Evolutionary conservation across 2,888 invertebrate genomes (phyloP).

Genomic region (Meta bourneti): DNA sequence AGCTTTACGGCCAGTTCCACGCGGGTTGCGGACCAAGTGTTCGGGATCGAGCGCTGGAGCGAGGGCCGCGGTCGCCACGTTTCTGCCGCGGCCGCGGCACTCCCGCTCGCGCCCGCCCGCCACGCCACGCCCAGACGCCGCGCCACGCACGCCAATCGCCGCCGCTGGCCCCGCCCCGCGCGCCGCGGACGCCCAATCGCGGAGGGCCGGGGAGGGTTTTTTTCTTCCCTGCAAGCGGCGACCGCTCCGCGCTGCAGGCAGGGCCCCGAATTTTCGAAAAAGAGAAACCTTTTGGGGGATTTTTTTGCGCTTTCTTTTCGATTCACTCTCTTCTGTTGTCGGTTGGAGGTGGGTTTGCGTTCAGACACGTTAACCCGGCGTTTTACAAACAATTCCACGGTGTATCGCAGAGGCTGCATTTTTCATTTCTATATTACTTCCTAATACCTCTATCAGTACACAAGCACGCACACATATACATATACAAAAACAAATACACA

Average conservation of each 20-base stretch:
- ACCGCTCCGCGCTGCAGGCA: background rate
- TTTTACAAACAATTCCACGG: background rate
- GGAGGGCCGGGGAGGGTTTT: background rate
- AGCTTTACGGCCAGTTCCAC: conserved; percentile 76
- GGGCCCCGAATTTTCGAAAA: background rate
- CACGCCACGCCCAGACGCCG: conserved; percentile 40
- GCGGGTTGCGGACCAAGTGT: conserved; percentile 8
- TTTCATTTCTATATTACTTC: too few species aligned
- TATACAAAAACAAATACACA: too few species aligned
- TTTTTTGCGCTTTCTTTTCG: too few species aligned
- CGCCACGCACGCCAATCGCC: background rate
- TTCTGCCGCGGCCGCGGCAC: conserved; percentile 47
- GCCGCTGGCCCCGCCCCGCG: conserved; percentile 10
- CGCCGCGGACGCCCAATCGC: background rate
- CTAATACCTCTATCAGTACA: too few species aligned
- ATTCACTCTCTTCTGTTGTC: background rate
- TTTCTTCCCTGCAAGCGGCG: conserved; percentile 1
- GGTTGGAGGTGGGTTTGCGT: background rate
- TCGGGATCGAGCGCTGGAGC: conserved; percentile 24
- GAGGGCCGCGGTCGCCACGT: conserved; percentile 47
- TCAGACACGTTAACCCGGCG: background rate
- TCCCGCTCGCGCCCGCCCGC: conserved; percentile 25
- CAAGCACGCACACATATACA: too few species aligned
- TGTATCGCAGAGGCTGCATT: too few species aligned
- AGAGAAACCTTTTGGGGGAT: too few species aligned